Base-by-base conservation (phyloP, 1,140 invertebrate species). In the Drosophila saltans region DNA sequence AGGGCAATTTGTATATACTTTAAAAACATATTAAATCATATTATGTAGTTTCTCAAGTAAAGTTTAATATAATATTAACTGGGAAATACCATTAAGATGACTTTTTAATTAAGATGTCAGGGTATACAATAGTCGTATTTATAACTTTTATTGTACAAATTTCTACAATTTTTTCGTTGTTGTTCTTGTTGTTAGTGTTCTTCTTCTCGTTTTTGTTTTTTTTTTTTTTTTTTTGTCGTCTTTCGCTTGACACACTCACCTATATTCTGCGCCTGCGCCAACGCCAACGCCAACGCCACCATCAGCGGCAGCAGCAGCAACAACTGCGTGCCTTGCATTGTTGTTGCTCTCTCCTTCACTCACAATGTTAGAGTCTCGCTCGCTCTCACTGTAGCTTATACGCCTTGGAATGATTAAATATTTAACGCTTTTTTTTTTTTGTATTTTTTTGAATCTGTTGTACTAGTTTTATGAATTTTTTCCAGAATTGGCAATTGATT, bases 171-270 rank as follows among this genome's bases (percentile, higher is more conserved):
- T 45, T 62, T 59, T 62, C 57, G 45, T 52, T 52, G 21, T 72
- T 39, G 66, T 16, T 41, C 24, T 40, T 40, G 52, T 58, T 66
- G 40, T 21, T 26, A 26, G n/a, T 43, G 33, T 28, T 21, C 24
- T 43, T 69, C 59, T 63, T 64, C 41, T 59, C 67, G 26, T 11
- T 36, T 67, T 72, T 66, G 69, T 60, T 67, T 60, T 48, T 75
- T 70, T 52, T 60, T 48, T 75, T 70, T 52, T 63, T 45, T 70
- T 78, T 69, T 69, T 48, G 72, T 73, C 75, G 77, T 88, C 76
- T 82, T 83, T 88, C 69, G 80, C 83, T 82, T 86, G 83, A 86
- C 83, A 86, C 83, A 86, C 83, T 86, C 83, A 88, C 83, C 83
- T 86, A 86, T 86, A 86, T 86, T 86, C 83, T 86, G 83, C 83